Evolutionary conservation across 1,140 invertebrate genomes (phyloP), one percentile per base, ranked within the genome.

Genomic region (Anastrepha obliqua): DNA sequence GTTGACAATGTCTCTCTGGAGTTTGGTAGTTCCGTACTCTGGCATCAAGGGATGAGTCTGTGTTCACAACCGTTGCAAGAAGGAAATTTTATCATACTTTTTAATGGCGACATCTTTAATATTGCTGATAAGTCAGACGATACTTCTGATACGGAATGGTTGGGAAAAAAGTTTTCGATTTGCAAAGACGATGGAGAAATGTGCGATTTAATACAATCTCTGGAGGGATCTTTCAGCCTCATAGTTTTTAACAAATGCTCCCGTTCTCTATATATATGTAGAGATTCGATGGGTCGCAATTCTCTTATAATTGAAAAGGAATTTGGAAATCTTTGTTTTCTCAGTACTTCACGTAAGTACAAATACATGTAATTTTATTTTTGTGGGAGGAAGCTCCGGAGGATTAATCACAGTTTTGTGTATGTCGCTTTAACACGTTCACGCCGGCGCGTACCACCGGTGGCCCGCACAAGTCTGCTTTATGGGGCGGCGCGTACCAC

Each of bases 261-360:
- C 7, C 94, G 95, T 86, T 92, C 91, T 29, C 89, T 99, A 67
- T 98, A 96, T 94, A 98, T 98, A 94, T 96, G 96, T n/a, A 94
- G 98, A 93, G 98, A 99, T 94, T 94, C 94, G 89, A 96, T 98
- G 93, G 98, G 98, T n/a, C 94, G 98, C 88, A 95, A 97, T 88
- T 97, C 97, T 94, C 94, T 98, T 62, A 93, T 98, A 15, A 94
- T 97, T 91, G 95, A 95, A 91, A 92, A 94, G 90, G 92, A 94
- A 89, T 88, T 93, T 17, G 89, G 93, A 64, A 90, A 91, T 62
- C 89, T 96, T 81, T 91, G 95, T 60, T 90, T 96, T 58, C n/a
- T 86, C 3, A 88, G 87, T 60, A 86, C 64, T n/a, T 74, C 87
- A 65, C 47, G 87, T 87, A 87, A 64, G 87, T 29, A 17, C 13